A percentile compares a stretch with the other conserved stretches of the same genome.
Evolutionary conservation across 2,113 vertebrate genomes (phyloP).

Genomic region (Myiozetetes cayanensis): DNA sequence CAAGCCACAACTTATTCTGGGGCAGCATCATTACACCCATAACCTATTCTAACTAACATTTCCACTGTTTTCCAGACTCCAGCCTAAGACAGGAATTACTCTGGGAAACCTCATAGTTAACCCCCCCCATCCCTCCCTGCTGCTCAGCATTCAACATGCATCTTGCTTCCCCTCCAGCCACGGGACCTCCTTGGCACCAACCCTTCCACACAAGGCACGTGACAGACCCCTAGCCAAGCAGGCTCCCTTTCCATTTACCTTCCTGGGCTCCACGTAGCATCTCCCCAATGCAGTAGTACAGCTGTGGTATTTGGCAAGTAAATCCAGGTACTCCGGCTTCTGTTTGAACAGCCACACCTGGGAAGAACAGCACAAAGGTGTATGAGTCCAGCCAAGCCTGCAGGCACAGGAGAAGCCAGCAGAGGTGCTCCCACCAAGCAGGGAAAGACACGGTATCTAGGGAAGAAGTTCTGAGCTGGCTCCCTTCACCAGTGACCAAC

Average conservation of each 20-base stretch:
- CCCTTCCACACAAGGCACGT: neutral
- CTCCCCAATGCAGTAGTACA: slow-evolving; percentile 75
- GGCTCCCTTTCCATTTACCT: slow-evolving; percentile 56
- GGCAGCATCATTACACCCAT: neutral
- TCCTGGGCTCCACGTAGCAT: slow-evolving; percentile 70
- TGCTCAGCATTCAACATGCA: neutral
- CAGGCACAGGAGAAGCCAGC: neutral
- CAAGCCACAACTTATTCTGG: neutral
- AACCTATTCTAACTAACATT: neutral
- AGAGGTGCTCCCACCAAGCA: neutral
- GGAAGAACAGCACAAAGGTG: neutral
- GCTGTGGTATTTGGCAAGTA: slow-evolving; percentile 81
- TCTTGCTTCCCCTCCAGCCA: neutral
- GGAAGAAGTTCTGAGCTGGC: neutral
- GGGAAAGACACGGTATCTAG: neutral
- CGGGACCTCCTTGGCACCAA: neutral
- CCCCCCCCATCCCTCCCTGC: neutral
- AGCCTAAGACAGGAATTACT: neutral
- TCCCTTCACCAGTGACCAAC: neutral
- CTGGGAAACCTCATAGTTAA: neutral
- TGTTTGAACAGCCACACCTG: slow-evolving; percentile 80
- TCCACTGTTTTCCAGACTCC: neutral
- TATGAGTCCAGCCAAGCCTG: neutral
- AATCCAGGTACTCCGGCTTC: slow-evolving; percentile 79
- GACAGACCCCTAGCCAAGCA: neutral